Conservation (phyloP, 2,888 invertebrate species). For the Caenorhabditis becei region DNA sequence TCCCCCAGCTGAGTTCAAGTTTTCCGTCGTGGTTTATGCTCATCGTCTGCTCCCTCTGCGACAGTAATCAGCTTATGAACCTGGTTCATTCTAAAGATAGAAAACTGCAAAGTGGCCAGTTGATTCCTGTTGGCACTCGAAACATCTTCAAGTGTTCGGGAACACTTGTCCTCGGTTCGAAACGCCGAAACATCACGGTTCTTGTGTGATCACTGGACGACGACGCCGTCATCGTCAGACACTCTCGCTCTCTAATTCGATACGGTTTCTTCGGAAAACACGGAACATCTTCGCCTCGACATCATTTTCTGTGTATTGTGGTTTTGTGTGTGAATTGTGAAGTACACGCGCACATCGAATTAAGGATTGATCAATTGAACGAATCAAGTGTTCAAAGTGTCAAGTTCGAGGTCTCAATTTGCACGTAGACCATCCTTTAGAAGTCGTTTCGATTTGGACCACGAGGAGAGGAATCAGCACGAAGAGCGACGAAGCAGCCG, state of each 20-base stretch:
- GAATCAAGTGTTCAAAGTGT: conserved; percentile 57
- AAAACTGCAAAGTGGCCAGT: conserved; percentile 43
- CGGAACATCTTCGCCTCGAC: conserved; percentile 20
- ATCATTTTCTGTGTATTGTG: conserved; percentile 36
- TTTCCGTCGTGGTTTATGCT: too few relatives aligned
- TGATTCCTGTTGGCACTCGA: conserved; percentile 32
- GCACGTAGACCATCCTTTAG: conserved; percentile 44
- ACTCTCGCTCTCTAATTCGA: conserved; percentile 27
- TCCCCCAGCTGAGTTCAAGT: too few relatives aligned
- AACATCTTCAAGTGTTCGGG: conserved; percentile 44
- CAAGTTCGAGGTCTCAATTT: neutral
- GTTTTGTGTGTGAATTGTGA: conserved; percentile 36
- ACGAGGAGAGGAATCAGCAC: conserved; percentile 8
- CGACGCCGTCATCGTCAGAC: neutral
- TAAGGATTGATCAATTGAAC: conserved; percentile 50
- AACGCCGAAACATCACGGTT: conserved; percentile 37
- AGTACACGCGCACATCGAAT: conserved; percentile 35
- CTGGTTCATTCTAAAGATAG: neutral
- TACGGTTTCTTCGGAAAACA: conserved; percentile 31
- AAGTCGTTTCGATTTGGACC: conserved; percentile 24
- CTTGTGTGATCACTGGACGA: conserved; percentile 10
- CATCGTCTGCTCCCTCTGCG: too few relatives aligned
- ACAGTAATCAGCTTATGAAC: neutral
- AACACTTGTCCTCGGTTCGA: conserved; percentile 34
- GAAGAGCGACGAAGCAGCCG: conserved; percentile 7